phyloP scores from a whole-genome alignment of 2,113 vertebrate species.

The Manacus vitellinus region DNA sequence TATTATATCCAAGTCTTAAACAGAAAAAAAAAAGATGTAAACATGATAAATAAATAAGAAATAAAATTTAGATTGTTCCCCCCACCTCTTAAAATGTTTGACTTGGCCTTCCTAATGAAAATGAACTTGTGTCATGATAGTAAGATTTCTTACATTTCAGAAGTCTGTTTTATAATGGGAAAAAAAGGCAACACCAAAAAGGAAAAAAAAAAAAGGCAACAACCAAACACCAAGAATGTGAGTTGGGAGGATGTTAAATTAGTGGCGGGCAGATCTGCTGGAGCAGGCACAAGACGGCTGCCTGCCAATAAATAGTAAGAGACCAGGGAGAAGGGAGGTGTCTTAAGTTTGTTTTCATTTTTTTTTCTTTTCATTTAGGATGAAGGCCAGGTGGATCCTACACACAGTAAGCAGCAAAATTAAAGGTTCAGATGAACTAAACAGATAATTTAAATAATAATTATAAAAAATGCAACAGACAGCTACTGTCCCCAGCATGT shows the following conservation, averaged over 20 bases:
- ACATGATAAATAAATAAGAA: conserved; percentile 86
- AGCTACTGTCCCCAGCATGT: conserved; percentile 47
- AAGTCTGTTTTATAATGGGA: conserved; percentile 21
- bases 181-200: background rate
- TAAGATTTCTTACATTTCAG: conserved; percentile 29
- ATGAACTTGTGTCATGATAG: conserved; percentile 3
- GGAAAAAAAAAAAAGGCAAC: background rate
- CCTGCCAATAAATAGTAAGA: conserved; percentile 80
- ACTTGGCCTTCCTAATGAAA: conserved; percentile 63
- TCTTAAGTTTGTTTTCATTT: conserved; percentile 38
- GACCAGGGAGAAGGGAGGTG: conserved; percentile 50
- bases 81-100: conserved; percentile 61
- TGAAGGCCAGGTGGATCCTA: conserved; percentile 67
- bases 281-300: conserved; percentile 32
- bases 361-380: conserved; percentile 62
- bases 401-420: conserved; percentile 70
- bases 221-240: conserved; percentile 52
- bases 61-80: conserved; percentile 72
- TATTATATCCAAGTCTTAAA: conserved; percentile 74
- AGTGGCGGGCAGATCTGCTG: conserved; percentile 54
- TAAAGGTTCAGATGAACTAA: conserved; percentile 68
- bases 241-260: conserved; percentile 57
- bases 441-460: conserved; percentile 63
- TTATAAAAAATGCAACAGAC: conserved; percentile 44
- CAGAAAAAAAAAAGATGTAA: conserved; percentile 77